Evolutionary conservation across 2,888 invertebrate species (phyloP), one percentile per base, ranked within the genome.

Genomic region (Colostygia pectinataria): DNA sequence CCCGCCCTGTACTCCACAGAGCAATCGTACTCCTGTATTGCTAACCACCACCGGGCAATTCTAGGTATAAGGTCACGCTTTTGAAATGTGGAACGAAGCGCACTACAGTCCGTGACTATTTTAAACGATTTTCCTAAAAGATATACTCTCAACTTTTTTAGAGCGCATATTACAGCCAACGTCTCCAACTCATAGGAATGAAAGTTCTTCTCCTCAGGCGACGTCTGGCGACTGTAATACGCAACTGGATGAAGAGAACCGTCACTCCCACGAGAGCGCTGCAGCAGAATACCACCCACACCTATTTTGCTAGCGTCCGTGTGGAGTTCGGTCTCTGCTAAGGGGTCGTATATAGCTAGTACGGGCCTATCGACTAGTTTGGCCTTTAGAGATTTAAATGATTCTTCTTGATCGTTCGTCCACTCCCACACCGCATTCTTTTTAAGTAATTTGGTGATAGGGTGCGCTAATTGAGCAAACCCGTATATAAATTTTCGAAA

Each of bases 41-140:
- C 2, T 4, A 33, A 14, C 41, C 41, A 42, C 41, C 41, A 42
- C 1, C 41, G 14, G 0, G 41, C 33, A 4, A 42, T 33, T 1
- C 41, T n/a, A 2, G 41, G 27, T 2, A 31, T 33, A n/a, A 42
- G 8, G 7, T 42, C 41, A 1, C 41, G 14, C 15, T 42, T 42
- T 4, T 2, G 7, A 10, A 42, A 33, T 2, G 33, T 42, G 3
- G 41, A 15, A 3, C 41, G 32, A 3, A 42, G 1, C 0, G 41
- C 33, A 12, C 18, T 33, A 8, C 41, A 42, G 12, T 42, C 41
- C 2, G 41, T 27, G 2, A 42, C 15, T 2, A 42, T 27, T 7
- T 15, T 42, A n/a, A 42, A 42, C 2, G 15, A n/a, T 12, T 10
- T 25, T 0, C 42, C 42, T 4, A 42, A 3, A 6, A 42, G 31